These are phyloP conservation scores for Melanaphis sacchari DNA, from an alignment of 1,140 invertebrate genomes.

Conservation along the genomic window DNA sequence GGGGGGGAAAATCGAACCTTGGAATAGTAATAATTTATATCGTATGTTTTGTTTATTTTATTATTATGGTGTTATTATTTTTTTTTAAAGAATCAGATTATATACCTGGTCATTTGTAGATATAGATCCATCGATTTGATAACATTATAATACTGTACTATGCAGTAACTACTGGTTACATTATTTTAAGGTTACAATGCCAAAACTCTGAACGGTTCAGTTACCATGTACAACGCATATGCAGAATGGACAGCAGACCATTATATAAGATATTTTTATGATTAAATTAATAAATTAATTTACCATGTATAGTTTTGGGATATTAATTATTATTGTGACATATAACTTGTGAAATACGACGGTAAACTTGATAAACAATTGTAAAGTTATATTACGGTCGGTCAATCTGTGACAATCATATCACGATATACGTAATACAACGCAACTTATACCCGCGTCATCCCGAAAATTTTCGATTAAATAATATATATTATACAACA, in stretches of 20 bases:
- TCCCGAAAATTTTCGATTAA: background rate
- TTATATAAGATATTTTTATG: background rate
- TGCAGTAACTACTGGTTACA: background rate
- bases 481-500: too few relatives aligned
- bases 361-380: background rate
- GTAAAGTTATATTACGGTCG: background rate
- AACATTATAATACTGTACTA: background rate
- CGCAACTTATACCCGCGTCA: background rate
- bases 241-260: background rate
- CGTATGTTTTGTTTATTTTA: background rate
- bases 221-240: background rate
- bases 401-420: background rate
- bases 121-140: background rate
- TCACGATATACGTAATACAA: background rate
- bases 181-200: background rate
- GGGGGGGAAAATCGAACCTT: constrained; percentile 12
- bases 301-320: background rate
- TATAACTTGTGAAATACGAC: background rate
- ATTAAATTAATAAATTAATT: constrained; percentile 1
- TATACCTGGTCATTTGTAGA: background rate
- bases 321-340: constrained; percentile 1
- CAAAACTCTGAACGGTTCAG: background rate
- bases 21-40: background rate
- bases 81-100: constrained; percentile 18
- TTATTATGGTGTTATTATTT: constrained; percentile 1